phyloP scores from a whole-genome alignment of 2,113 vertebrate genomes.

The Alethe castanea region DNA sequence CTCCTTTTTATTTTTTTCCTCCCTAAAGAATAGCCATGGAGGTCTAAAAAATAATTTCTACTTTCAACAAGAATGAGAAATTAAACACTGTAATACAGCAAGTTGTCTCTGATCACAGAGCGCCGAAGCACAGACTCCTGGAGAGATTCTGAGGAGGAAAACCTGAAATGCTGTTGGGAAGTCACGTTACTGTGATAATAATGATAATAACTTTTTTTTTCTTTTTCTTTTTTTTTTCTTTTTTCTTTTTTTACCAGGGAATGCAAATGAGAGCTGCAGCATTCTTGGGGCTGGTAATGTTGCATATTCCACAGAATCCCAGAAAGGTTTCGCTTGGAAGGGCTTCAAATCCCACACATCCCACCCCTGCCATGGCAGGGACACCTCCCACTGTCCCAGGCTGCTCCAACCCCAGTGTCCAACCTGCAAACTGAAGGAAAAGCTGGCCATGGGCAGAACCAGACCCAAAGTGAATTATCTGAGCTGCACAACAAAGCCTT shows the following conservation, averaged over 20 bases:
- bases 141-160: not conserved
- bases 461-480: not conserved
- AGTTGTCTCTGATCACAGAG: not conserved
- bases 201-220: not conserved
- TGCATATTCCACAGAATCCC: not conserved
- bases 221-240: not conserved
- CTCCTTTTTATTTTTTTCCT: no score
- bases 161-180: not conserved
- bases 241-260: not conserved
- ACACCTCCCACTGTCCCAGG: not conserved
- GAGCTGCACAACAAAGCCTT: not conserved
- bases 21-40: accelerated
- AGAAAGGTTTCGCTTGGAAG: accelerated
- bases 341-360: accelerated
- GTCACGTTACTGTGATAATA: not conserved
- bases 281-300: not conserved
- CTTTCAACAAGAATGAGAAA: not conserved
- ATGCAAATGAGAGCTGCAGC: not conserved
- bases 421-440: not conserved
- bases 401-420: not conserved
- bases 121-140: not conserved
- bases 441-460: not conserved
- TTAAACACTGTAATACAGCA: not conserved
- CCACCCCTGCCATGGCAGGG: not conserved
- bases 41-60: not conserved